These are phyloP conservation scores for Drosophila tani DNA, from an alignment of 1,140 invertebrate genomes.

Conservation along the genomic window DNA sequence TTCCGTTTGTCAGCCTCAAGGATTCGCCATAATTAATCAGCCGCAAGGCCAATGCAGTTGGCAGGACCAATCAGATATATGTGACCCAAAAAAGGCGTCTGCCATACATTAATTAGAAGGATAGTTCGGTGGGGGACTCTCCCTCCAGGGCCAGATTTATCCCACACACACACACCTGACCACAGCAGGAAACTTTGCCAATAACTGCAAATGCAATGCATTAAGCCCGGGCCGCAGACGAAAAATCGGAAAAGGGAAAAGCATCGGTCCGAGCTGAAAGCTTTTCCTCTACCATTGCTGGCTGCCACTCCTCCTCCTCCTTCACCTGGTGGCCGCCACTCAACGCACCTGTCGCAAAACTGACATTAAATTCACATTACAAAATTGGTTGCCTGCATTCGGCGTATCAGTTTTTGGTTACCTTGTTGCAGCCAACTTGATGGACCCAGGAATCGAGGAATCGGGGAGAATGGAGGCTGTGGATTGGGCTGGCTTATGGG, in stretches of 20 bases:
- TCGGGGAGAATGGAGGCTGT: neutral
- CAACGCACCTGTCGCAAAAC: conserved; percentile 78
- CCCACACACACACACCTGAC: conserved; percentile 10
- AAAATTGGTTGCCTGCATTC: conserved; percentile 79
- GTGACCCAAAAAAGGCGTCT: conserved; percentile 8
- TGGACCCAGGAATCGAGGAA: neutral
- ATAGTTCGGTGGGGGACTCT: neutral
- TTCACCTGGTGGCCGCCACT: conserved; percentile 27
- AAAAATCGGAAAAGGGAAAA: neutral
- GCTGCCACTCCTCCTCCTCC: neutral
- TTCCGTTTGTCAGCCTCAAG: conserved; percentile 16
- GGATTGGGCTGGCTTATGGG: conserved; percentile 12
- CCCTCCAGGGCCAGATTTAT: neutral
- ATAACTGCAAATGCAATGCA: conserved; percentile 81
- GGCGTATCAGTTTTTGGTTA: conserved; percentile 73
- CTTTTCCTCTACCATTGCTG: conserved; percentile 16
- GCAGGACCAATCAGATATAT: conserved; percentile 1
- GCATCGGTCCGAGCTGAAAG: conserved; percentile 26
- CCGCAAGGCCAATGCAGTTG: conserved; percentile 19
- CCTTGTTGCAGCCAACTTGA: conserved; percentile 36
- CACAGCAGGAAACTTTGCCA: conserved; percentile 65
- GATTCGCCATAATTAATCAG: conserved; percentile 27
- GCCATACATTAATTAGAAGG: conserved; percentile 14
- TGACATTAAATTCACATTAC: conserved; percentile 82
- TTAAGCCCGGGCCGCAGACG: conserved; percentile 48